Base-by-base conservation (phyloP, 2,113 vertebrate genomes). In the Perca schrenkii region DNA sequence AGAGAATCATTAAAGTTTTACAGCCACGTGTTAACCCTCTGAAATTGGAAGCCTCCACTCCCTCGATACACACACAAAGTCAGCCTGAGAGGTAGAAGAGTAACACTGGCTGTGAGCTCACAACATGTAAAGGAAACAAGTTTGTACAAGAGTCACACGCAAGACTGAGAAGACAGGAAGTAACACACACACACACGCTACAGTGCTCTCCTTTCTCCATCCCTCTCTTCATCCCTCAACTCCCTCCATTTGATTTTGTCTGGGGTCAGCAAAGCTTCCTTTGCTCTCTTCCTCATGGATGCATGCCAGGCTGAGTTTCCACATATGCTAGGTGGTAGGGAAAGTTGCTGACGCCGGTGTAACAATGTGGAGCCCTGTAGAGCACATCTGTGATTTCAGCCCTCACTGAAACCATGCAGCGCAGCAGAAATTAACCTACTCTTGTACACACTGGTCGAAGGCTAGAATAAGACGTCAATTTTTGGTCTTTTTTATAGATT, bases 361-460 rank as follows among this genome's bases (percentile, higher is more conserved):
- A 92, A 92, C 90, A 91, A 79, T 88, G 84, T 76, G 84, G 91
- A 94, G 90, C 94, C 93, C 94, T 82, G 91, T 87, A 80, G 94
- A 93, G 93, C 93, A 94, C 94, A 95, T 95, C 94, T 96, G 94
- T 92, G 94, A 91, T 93, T 91, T 79, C 83, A 91, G 93, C 82
- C 89, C 88, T 85, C 70, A 65, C 74, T 82, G 92, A 91, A 89
- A 91, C 77, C 83, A 75, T 73, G 90, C 77, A 66, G 87, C 64
- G 74, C 86, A 82, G 89, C 79, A 82, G 53, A 93, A 93, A 92
- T 91, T 11, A 90, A 86, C 88, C 73, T 86, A 46, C 87, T 87
- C 74, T 69, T 80, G 52, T 76, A 77, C 75, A 80, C 83, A 78
- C 54, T 84, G 71, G 62, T 40, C 74, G 73, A 80, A 68, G 46